Conservation (phyloP, 2,888 invertebrate genomes). For the Eupsilia transversa region DNA sequence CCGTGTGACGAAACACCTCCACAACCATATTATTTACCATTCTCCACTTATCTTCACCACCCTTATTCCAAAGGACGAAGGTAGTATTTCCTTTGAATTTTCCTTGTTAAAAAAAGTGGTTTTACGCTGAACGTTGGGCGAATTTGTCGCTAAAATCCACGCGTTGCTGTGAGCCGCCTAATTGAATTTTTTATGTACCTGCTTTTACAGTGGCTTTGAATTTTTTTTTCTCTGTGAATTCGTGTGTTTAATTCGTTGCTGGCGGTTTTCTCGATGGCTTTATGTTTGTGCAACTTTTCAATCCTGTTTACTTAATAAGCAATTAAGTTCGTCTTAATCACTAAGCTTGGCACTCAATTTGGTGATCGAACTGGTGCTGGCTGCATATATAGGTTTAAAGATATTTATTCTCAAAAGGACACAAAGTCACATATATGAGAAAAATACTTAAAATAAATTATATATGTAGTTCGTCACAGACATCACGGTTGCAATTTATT, state of each 20-base stretch:
- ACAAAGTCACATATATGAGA: too few species aligned
- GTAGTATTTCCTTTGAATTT: conserved; percentile 65
- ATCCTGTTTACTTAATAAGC: not conserved
- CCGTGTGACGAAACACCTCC: conserved; percentile 85
- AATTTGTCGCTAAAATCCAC: conserved; percentile 81
- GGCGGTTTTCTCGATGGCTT: conserved; percentile 13
- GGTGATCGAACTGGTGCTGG: too few species aligned
- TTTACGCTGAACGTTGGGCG: conserved; percentile 53
- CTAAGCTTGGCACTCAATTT: too few species aligned
- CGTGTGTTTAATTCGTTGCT: conserved; percentile 56
- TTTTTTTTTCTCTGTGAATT: conserved; percentile 59
- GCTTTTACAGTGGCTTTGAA: conserved; percentile 66
- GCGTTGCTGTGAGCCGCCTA: conserved; percentile 75
- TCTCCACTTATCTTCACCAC: conserved; percentile 60
- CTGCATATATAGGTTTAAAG: too few species aligned
- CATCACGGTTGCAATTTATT: too few species aligned
- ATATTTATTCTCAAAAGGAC: too few species aligned
- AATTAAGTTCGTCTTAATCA: not conserved
- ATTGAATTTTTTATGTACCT: conserved; percentile 85
- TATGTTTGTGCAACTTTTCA: conserved; percentile 28
- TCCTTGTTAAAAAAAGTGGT: conserved; percentile 47
- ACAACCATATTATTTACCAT: conserved; percentile 79
- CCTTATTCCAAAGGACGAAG: conserved; percentile 65
- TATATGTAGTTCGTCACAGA: too few species aligned
- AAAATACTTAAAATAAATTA: too few species aligned